Base-by-base conservation (phyloP, 2,888 invertebrate species). In the Orthosia gothica region DNA sequence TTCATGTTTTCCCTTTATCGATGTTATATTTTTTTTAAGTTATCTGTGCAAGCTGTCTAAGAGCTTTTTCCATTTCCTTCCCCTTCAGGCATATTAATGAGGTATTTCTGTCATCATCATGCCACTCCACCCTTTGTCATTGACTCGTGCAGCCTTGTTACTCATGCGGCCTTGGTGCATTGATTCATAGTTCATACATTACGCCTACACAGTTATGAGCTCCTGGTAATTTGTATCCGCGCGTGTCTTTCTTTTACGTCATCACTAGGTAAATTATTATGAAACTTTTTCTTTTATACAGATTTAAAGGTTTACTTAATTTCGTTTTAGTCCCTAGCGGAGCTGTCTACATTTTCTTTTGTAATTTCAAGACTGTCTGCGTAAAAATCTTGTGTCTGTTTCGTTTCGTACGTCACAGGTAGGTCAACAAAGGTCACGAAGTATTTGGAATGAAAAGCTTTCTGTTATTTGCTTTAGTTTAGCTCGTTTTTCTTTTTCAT, bases 401-500 rank as follows among this genome's bases (percentile, higher is more conserved):
- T 76, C 71, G 18, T 3, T 68, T 23, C n/a, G n/a, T 70, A 87
- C 87, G 85, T 84, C 85, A 78, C 74, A 67, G 84, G 81, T 84
- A 87, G 85, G 85, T 85, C 85, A 85, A 79, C 80, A 74, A 85
- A 85, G 87, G 87, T 87, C 85, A 80, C 32, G 40, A 57, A 76
- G 73, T 78, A 73, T 83, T 68, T 68, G 68, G 81, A 75, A 79
- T 79, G 69, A 70, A 72, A 77, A 63, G 70, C 65, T 81, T 65
- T 79, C 16, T 66, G 50, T 73, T 49, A 59, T 75, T 75, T 64
- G 52, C 49, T 68, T 62, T 72, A 50, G 57, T 64, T 64, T 23
- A 15, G 65, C 52, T n/a, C 26, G 50, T 67, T 79, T 54, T 67
- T 67, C 59, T 68, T 12, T 55, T 40, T 68, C 18, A 58, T 40